phyloP scores from a whole-genome alignment of 2,888 invertebrate species.

The Andrena bucephala region DNA sequence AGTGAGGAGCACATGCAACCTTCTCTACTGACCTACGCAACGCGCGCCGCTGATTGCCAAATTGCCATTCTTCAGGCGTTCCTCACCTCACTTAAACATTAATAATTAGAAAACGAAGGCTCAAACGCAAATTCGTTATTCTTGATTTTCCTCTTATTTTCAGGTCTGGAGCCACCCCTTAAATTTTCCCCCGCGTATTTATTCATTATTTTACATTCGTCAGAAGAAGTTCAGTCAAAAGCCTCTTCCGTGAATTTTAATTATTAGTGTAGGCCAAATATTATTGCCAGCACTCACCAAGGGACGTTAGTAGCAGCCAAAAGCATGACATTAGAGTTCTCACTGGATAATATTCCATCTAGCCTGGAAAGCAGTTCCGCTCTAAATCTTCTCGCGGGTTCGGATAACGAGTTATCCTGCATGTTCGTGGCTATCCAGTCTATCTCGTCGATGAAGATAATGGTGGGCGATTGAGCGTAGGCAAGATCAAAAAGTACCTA shows the following conservation, averaged over 20 bases:
- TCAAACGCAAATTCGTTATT: too few species aligned
- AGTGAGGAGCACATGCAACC: too few species aligned
- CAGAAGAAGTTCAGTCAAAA: too few species aligned
- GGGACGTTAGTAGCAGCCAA: conserved; percentile 96
- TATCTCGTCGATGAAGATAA: conserved; percentile 97
- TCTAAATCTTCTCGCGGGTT: conserved; percentile 91
- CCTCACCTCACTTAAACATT: too few species aligned
- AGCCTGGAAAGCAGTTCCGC: conserved; percentile 95
- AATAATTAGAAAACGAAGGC: too few species aligned
- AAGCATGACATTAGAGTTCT: conserved; percentile 89
- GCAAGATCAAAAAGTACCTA: conserved; percentile 96
- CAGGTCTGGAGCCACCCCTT: too few species aligned
- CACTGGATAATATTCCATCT: conserved; percentile 89
- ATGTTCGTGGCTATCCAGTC: conserved; percentile 92
- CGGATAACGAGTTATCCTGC: conserved; percentile 80
- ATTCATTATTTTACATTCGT: neutral
- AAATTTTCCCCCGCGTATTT: neutral
- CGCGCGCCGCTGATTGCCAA: too few species aligned
- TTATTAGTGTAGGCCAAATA: neutral
- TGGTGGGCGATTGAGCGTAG: conserved; percentile 93
- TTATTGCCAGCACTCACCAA: conserved; percentile 87
- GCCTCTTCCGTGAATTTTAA: neutral
- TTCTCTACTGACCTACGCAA: too few species aligned
- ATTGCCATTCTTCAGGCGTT: too few species aligned
- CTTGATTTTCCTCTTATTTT: too few species aligned